Conservation (phyloP, 2,113 vertebrate genomes). For the Orientallactaga bullata region DNA sequence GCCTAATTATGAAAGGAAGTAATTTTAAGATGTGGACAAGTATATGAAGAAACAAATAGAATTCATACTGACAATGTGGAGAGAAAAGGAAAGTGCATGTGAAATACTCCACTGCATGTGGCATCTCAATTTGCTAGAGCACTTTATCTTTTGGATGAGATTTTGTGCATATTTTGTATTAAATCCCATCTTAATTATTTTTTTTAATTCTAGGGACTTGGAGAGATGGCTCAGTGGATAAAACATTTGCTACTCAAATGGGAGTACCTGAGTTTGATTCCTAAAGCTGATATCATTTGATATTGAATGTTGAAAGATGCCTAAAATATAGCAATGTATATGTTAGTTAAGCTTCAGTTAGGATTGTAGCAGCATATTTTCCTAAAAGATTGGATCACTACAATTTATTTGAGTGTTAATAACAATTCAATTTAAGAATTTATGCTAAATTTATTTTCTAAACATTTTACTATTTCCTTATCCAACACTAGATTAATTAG, state of each 20-base stretch:
- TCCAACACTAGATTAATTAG: background rate
- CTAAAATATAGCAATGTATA: background rate
- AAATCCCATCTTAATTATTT: background rate
- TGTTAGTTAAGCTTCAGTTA: background rate
- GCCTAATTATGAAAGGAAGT: background rate
- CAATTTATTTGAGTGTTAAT: background rate
- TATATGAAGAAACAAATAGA: background rate
- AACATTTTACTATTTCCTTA: background rate
- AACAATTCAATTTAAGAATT: background rate
- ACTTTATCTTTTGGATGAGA: background rate
- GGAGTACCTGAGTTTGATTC: no score
- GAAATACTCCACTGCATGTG: background rate
- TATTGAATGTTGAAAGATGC: background rate
- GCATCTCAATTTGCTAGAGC: background rate
- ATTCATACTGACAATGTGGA: background rate
- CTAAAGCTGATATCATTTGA: background rate
- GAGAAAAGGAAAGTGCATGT: background rate
- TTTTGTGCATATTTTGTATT: background rate
- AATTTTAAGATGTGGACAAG: background rate
- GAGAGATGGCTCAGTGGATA: no score
- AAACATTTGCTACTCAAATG: no score
- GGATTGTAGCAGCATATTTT: background rate
- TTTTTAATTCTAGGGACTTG: background rate
- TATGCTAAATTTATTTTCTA: background rate
- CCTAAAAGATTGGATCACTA: background rate